A percentile compares a stretch with the other conserved stretches of the same genome.
Evolutionary conservation across 2,888 invertebrate genomes (phyloP).

Genomic region (Melanargia galathea): DNA sequence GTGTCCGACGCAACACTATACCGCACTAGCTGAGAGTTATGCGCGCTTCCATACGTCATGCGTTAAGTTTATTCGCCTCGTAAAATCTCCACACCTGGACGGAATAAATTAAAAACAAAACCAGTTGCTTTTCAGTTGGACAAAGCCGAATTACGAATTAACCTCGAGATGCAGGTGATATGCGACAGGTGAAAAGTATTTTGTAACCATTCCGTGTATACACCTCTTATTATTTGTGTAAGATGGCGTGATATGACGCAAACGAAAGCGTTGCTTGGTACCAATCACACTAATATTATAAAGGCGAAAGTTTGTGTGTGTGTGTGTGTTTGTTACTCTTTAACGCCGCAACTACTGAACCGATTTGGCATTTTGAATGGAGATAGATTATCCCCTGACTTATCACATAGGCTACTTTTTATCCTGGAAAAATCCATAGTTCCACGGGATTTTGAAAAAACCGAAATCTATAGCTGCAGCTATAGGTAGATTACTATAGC

Average conservation of each 20-base stretch:
- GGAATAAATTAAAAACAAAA: constrained; percentile 32
- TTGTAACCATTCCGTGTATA: constrained; percentile 26
- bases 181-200: constrained; percentile 33
- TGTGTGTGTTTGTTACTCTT: no score
- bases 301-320: no score
- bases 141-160: constrained; percentile 27
- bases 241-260: constrained; percentile 5
- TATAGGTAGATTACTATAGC: no score
- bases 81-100: constrained; percentile 36
- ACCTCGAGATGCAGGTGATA: constrained; percentile 38
- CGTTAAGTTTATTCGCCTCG: constrained; percentile 18
- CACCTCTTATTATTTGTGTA: constrained; percentile 13
- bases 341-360: no score
- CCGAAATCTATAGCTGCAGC: no score
- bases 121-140: constrained; percentile 20
- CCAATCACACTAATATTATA: no score
- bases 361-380: no score
- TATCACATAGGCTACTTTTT: no score
- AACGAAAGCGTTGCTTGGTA: neutral
- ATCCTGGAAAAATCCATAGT: no score
- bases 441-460: no score
- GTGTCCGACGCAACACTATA: neutral
- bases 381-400: no score
- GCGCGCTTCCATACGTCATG: constrained; percentile 7
- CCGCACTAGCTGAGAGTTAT: constrained; percentile 38